Evolutionary conservation across 2,888 invertebrate species (phyloP).

Genomic region (Coelinius sp.): DNA sequence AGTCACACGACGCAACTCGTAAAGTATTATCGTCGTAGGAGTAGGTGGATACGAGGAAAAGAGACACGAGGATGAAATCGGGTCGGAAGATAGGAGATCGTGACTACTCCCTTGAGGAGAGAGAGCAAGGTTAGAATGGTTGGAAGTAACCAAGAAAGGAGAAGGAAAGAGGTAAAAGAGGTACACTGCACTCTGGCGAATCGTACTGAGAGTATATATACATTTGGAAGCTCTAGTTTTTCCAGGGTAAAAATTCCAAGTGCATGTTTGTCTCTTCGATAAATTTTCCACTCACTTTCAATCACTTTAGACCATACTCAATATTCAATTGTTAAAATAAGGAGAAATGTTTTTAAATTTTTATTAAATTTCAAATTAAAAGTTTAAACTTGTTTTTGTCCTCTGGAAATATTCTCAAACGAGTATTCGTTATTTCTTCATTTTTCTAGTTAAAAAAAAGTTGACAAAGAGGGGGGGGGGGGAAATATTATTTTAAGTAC

Average conservation of each 20-base stretch:
- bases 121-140: not conserved
- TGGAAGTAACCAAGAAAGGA: not conserved
- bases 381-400: not conserved
- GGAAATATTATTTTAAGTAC: conserved; percentile 23
- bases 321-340: no score
- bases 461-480: not conserved
- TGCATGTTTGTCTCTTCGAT: conserved; percentile 33
- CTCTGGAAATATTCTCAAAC: not conserved
- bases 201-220: conserved; percentile 25
- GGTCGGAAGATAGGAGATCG: conserved; percentile 39
- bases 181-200: conserved; percentile 35
- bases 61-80: conserved; percentile 38
- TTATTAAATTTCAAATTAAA: not conserved
- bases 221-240: conserved; percentile 27
- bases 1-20: conserved; percentile 36
- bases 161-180: conserved; percentile 21
- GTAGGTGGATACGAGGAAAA: conserved; percentile 25
- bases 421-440: not conserved
- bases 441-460: conserved; percentile 5
- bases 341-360: no score
- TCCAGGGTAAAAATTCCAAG: conserved; percentile 15
- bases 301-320: not conserved
- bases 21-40: conserved; percentile 42
- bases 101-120: conserved; percentile 42
- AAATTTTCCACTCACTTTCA: conserved; percentile 27